Base-by-base conservation (phyloP, 2,113 vertebrate genomes). In the Phycodurus eques region DNA sequence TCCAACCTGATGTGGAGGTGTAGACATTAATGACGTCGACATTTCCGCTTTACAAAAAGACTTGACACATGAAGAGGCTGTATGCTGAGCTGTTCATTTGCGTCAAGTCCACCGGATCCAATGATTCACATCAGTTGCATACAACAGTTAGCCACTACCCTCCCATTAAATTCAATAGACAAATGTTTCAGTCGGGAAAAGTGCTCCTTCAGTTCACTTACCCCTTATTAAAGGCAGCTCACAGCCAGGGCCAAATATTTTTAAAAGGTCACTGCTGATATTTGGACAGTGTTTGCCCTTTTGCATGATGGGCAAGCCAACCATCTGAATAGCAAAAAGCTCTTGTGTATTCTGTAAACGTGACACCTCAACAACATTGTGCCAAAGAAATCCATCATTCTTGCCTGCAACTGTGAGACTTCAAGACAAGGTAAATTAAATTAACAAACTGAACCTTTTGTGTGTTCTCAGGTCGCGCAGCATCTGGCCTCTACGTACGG, bases 401-500 rank as follows among this genome's bases (percentile, higher is more conserved):
- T 15, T 7, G 13, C 11, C 35, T 6, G 5, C 12, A 0, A 0
- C 14, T 27, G 77, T 68, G 33, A 44, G 59, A 43, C 20, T 54
- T 42, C 43, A 43, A n/a, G 33, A 42, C 8, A 44, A 43, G 5
- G 54, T 59, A 5, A 31, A 47, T 33, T 72, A 49, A 7, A 62
- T 35, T 42, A 6, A 51, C 31, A 68, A 20, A 39, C 31, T 39
- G 12, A 13, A 27, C 57, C 20, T 27, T 10, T 39, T 27, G n/a
- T 76, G 7, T 31, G 5, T 44, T 0, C 46, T 1, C 70, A 99
- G 98, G 98, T 99, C 4, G 97, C 98, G 49, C 95, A 97, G 61
- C 98, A 99, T 82, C 89, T 99, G 68, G 93, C 94, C 0, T 82
- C 95, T 0, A 98, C 96, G 0, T 99, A 98, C 0, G 97, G 98